Base-by-base conservation (phyloP, 92 coral and sea anemone genomes). In the Ricordea florida region DNA sequence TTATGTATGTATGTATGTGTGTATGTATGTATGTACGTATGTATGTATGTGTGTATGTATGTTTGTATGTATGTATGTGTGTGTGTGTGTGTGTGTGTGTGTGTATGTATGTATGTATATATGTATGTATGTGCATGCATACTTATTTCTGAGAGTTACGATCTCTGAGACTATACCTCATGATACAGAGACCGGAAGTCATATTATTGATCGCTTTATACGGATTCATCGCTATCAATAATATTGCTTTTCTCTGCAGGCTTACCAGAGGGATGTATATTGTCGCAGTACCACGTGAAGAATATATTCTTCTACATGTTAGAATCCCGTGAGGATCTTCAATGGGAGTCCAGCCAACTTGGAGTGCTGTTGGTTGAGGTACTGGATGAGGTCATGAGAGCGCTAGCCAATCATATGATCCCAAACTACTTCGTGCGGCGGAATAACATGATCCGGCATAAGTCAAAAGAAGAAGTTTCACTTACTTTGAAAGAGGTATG, bases 401-500 rank as follows among this genome's bases (percentile, higher is more conserved):
- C 72, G 10, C 20, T 65, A 42, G 72, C 72, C 28, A 65, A 65
- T 47, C 72, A 65, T 45, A 45, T 29, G 41, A 65, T 65, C 47
- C 72, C 72, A 65, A 65, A 65, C 17, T 65, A 65, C 46, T 44
- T 65, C 72, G 46, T 65, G 56, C 30, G 57, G 5, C 28, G 16
- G 46, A 65, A 65, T 44, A 65, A 65, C 57, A 65, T 65, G 72
- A 65, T 65, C 46, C 72, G 43, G 18, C 72, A 65, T 57, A 65
- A 57, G 57, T 28, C 72, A 44, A 29, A 45, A 31, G 57, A 65
- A 8, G 56, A 65, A 65, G 72, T 65, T 24, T 26, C 28, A 17
- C 46, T 65, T n/a, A 45, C 72, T 65, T 43, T 65, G 26, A 65
- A 65, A 57, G 72, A 65, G 17, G 72, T 65, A 3, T 44, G 41